A percentile compares a stretch with the other conserved stretches of the same genome.
Evolutionary conservation across 2,888 invertebrate species (phyloP).

Genomic region (Choreutis nemorana): DNA sequence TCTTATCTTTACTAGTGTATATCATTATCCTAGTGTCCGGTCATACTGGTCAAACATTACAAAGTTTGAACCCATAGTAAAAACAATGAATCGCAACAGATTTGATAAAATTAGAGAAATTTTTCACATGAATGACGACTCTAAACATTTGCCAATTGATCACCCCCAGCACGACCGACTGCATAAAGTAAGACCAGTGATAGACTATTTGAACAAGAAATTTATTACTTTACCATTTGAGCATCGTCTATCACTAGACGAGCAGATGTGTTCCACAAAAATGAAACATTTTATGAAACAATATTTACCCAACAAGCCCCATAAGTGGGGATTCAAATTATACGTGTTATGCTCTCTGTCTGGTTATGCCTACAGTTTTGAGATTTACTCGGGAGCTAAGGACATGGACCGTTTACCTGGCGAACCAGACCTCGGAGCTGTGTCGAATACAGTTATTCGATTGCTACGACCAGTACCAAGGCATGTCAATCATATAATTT

Average conservation of each 20-base stretch:
- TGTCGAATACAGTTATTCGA: slow-evolving; percentile 9
- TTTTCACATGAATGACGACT: slow-evolving; percentile 7
- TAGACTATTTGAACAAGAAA: slow-evolving; percentile 13
- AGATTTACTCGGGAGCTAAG: slow-evolving; percentile 16
- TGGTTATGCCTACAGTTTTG: slow-evolving; percentile 17
- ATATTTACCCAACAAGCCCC: slow-evolving; percentile 17
- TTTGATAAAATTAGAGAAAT: slow-evolving; percentile 16
- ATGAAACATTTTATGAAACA: slow-evolving; percentile 14
- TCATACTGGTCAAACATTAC: slow-evolving; percentile 16
- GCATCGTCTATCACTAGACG: slow-evolving; percentile 7
- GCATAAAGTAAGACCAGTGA: slow-evolving; percentile 20
- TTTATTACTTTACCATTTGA: slow-evolving; percentile 10
- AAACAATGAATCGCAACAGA: slow-evolving; percentile 12
- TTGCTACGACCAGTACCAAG: slow-evolving; percentile 12
- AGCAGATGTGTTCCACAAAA: slow-evolving; percentile 12
- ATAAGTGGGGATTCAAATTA: slow-evolving; percentile 20
- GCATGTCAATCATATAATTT: slow-evolving; percentile 12
- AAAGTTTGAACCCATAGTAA: slow-evolving; percentile 15
- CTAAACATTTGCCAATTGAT: slow-evolving; percentile 15
- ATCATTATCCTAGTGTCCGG: slow-evolving; percentile 10
- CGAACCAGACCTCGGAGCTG: slow-evolving; percentile 14
- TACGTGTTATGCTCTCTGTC: slow-evolving; percentile 15
- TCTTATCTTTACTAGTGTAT: slow-evolving; percentile 16
- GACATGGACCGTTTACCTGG: slow-evolving; percentile 12
- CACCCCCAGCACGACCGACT: slow-evolving; percentile 17